Base-by-base conservation (phyloP, 2,113 vertebrate species). In the Erythrocercus mccallii region DNA sequence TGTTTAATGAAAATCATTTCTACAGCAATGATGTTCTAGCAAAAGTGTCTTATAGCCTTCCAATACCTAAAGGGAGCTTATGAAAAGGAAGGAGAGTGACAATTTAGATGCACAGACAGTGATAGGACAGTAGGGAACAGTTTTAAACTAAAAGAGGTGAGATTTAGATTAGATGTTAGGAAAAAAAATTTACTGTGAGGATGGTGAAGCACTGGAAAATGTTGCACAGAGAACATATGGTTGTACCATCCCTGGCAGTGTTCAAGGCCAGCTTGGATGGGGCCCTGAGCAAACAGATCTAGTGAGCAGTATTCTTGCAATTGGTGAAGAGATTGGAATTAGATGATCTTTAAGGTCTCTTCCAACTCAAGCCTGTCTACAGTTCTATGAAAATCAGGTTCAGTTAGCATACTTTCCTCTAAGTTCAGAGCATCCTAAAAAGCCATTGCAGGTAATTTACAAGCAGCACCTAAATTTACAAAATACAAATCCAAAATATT, bases 241-340 rank as follows among this genome's bases (percentile, higher is more conserved):
- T 28, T 72, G 37, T 50, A 10, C 8, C 7, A 24, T 58, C 18
- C 44, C 10, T 40, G 14, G 19, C 58, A 66, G 8, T 44, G 18
- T 24, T 37, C 44, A 73, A 66, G 19, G 13, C n/a, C 16, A 56
- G 9, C 10, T 8, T 66, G 68, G 44, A 65, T 44, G 15, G 23
- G 20, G 23, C 44, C 44, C 27, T 27, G 21, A 81, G 31, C 22
- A 58, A 66, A 44, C 10, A 51, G 37, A 51, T 58, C 8, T 33
- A 44, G 13, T 20, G 19, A 51, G 37, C 31, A 72, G 7, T 31
- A 45, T n/a, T 28, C 44, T 28, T 33, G 33, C 44, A 10, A 33
- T 3, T 33, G 7, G 10, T 0, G 0, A 56, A 71, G 31, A 9
- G 17, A 4, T 5, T 88, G 21, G 25, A 64, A 71, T 62, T 64